Evolutionary conservation across 1,140 invertebrate species (phyloP).

Genomic region (Cydia amplana): DNA sequence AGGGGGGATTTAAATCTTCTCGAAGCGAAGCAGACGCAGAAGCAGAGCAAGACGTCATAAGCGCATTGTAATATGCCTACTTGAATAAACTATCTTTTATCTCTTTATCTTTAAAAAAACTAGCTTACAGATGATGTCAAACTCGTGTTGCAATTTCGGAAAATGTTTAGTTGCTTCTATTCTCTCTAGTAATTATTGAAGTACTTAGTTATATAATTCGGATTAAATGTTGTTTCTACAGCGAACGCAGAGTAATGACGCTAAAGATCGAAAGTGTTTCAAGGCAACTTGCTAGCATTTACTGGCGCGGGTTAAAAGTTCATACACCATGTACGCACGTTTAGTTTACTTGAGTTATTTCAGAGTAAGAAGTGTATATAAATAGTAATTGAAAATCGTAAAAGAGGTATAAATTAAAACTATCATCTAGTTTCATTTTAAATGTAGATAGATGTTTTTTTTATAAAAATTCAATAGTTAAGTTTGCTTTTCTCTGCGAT

Average conservation of each 20-base stretch:
- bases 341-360: constrained; percentile 47
- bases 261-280: constrained; percentile 46
- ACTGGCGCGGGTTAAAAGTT: constrained; percentile 40
- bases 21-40: no score
- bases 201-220: constrained; percentile 11
- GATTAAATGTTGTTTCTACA: neutral
- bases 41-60: no score
- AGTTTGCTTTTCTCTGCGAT: neutral
- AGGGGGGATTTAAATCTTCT: no score
- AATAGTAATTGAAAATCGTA: constrained; percentile 51
- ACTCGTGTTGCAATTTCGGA: neutral
- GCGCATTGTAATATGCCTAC: no score
- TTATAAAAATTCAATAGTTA: neutral
- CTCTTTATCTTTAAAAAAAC: no score
- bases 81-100: no score
- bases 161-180: neutral
- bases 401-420: neutral
- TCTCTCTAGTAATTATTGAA: neutral
- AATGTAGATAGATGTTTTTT: no score
- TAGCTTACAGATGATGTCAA: neutral
- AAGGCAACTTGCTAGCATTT: constrained; percentile 40
- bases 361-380: constrained; percentile 43
- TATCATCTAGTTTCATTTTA: no score
- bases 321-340: constrained; percentile 33
- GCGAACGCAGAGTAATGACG: constrained; percentile 15